Evolutionary conservation across 2,888 invertebrate species (phyloP), one percentile per base, ranked within the genome.

Genomic region (Nomada flava): DNA sequence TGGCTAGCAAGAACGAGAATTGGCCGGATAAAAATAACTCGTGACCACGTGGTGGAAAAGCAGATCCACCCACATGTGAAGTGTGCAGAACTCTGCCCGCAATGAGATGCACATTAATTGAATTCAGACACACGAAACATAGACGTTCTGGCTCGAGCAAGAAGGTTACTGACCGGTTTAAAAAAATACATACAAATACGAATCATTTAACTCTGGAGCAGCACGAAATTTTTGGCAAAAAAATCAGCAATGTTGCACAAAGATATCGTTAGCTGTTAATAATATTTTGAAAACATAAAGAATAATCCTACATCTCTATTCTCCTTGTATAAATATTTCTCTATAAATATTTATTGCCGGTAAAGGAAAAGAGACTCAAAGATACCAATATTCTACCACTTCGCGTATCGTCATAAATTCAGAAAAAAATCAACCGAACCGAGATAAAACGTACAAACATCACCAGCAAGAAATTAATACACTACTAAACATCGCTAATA

Each of bases 31-130:
- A 65, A 65, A 65, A 65, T 65, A 65, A 26, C 64, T 65, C 50
- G 50, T 65, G 50, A 26, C 26, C 64, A 29, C 52, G 29, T 29
- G 50, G 29, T 52, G 64, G 64, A 65, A 65, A 65, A 65, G 50
- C 52, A 65, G 64, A 65, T 52, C 64, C 64, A 52, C 64, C 64
- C 50, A 65, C 64, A 52, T 65, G 64, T 52, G 64, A 65, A 65
- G 52, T 50, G 50, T 65, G 64, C 64, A 65, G 64, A 65, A 65
- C 44, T 7, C 47, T 2, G 18, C 52, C 18, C 29, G 29, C n/a
- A 65, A 65, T 65, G 50, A 65, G 50, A 52, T 26, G 26, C 26
- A 52, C 26, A 42, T 52, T 50, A 65, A 65, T 65, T 65, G 64
- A 29, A 52, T 65, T 52, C 29, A 52, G 18, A 52, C 50, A 52